Evolutionary conservation across 2,888 invertebrate genomes (phyloP).

Genomic region (Heteropelma amictum): DNA sequence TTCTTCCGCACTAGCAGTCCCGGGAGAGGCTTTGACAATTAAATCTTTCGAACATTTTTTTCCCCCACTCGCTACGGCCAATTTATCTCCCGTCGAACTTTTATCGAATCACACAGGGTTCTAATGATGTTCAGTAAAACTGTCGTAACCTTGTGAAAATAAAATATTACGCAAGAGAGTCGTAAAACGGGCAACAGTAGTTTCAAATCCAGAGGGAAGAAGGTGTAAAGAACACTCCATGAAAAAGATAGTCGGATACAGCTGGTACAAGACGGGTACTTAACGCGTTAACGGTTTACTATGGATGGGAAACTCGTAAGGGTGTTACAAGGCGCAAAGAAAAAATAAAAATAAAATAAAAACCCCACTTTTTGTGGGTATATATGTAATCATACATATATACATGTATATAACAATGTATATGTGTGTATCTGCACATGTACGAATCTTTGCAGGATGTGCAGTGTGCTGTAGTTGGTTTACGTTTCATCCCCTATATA

Average conservation of each 20-base stretch:
- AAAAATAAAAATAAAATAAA: background rate
- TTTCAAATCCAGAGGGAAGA: background rate
- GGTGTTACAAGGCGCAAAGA: constrained; percentile 11
- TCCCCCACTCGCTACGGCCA: too few relatives aligned
- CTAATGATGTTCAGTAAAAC: background rate
- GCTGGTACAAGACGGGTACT: constrained; percentile 39
- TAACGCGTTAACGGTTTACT: constrained; percentile 43
- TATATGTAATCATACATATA: too few relatives aligned
- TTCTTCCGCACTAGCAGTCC: too few relatives aligned
- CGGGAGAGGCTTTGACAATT: too few relatives aligned
- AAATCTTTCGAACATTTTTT: too few relatives aligned
- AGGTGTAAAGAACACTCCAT: constrained; percentile 28
- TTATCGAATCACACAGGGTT: background rate
- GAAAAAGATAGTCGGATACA: constrained; percentile 39
- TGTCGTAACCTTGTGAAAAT: background rate
- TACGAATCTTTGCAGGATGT: background rate
- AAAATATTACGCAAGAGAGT: constrained; percentile 8
- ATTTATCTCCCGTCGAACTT: constrained; percentile 5
- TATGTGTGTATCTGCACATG: background rate
- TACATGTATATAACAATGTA: background rate
- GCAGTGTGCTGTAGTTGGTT: background rate
- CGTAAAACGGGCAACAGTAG: background rate
- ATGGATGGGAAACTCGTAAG: constrained; percentile 19
- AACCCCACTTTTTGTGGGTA: background rate
- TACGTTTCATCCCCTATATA: background rate